Base-by-base conservation (phyloP, 2,888 invertebrate species). In the Barypeithes pellucidus region DNA sequence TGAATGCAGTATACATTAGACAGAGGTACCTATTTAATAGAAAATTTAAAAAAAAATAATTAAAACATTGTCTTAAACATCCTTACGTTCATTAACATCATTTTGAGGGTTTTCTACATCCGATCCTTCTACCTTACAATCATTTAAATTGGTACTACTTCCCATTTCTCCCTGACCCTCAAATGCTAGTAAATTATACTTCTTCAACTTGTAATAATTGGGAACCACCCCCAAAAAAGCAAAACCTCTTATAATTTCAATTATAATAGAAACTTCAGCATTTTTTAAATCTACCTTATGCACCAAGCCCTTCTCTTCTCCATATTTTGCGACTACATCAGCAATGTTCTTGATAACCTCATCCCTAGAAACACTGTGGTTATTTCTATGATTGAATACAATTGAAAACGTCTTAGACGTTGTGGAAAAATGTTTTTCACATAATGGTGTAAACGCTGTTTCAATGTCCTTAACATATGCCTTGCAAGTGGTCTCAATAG, bases 141-240 rank as follows among this genome's bases (percentile, higher is more conserved):
- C 18, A 33, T 16, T 18, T 18, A 33, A 33, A 33, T 5, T 57
- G 33, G 8, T 33, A 33, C 14, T 33, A 16, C 16, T 36, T 16
- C 18, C 54, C 33, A 33, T 11, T 7, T 57, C 54, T 29, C 14
- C 24, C n/a, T 24, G 16, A 16, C 11, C 33, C 9, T 67, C 76
- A 76, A 91, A 82, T 85, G 95, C 94, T 73, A 91, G 85, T 72
- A 97, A 87, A 87, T 97, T 97, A 86, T 94, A 97, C 84, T 96
- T 97, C 80, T 92, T 93, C 83, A 90, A 92, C 76, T 89, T 90
- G 80, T 89, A 89, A 85, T 94, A 97, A 84, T 95, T 90, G 29
- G 93, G 92, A 29, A 95, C 90, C 69, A 97, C 90, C 74, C 94
- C 91, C 9, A 98, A 82, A 77, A 95, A 91, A 80, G 95, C 95